Evolutionary conservation across 2,888 invertebrate species (phyloP), one percentile per base, ranked within the genome.

Genomic region (Heliconius aoede): DNA sequence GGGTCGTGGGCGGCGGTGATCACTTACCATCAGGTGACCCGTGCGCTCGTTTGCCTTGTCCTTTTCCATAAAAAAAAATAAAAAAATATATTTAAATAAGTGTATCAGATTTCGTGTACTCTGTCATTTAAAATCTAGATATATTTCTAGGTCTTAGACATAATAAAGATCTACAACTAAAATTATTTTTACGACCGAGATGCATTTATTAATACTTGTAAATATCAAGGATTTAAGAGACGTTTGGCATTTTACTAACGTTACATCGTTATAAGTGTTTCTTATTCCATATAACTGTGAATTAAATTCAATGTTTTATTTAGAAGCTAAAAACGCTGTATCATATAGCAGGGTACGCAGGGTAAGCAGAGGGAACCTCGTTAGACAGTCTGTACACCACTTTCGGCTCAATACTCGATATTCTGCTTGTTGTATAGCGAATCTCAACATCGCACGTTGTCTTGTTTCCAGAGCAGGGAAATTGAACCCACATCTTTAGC

Each of bases 161-260:
- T 65, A 36, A 40, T 65, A 65, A 65, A 65, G 18, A 15, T 40
- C 36, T 65, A 65, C 24, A 24, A 36, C 15, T 36, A 24, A 36
- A 65, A 36, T 15, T 15, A 13, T 65, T 36, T 65, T 65, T 65
- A 36, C 36, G 36, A 24, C 32, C 36, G 15, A 65, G 13, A 65
- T 65, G 24, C 24, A 24, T 69, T 46, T 69, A 61, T 62, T 46
- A 30, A 26, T 7, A 51, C 30, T n/a, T 15, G 7, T 15, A 69
- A 69, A 76, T 64, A 51, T 76, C 76, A 76, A 76, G 76, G 76
- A 62, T 65, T 65, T 71, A 40, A 32, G 71, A 72, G 40, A 18
- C 58, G 36, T 58, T 15, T 64, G 78, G 74, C 78, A 78, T 78
- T 78, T 78, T 69, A 55, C 21, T 55, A 55, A 55, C 55, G 51